These are phyloP conservation scores for Ooceraea biroi DNA, from an alignment of 1,140 invertebrate genomes.

Conservation along the genomic window DNA sequence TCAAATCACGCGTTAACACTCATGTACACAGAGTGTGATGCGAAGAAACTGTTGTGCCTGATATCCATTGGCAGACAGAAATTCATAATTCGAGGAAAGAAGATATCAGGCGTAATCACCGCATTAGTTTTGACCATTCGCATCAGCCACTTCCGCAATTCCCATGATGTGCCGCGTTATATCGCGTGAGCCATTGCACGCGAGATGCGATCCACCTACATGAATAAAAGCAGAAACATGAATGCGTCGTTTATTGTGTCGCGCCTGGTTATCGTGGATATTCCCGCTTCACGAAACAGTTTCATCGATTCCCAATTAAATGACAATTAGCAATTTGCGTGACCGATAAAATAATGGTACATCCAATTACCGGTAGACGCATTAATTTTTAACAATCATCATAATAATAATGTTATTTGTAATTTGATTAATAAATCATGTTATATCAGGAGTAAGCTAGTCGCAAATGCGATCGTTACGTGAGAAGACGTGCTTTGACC, in stretches of 20 bases:
- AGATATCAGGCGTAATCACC: not conserved
- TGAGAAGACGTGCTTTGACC: not conserved
- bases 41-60: not conserved
- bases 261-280: slow-evolving; percentile 13
- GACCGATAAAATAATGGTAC: not conserved
- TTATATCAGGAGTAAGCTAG: not conserved
- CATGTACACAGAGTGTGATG: not conserved
- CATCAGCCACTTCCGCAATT: not conserved
- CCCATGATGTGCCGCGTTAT: not conserved
- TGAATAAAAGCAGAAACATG: slow-evolving; percentile 27
- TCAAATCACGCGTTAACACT: no score
- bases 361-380: not conserved
- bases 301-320: slow-evolving; percentile 29
- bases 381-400: slow-evolving; percentile 17
- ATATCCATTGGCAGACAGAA: not conserved
- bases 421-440: slow-evolving; percentile 8
- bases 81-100: no score
- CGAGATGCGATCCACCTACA: not conserved
- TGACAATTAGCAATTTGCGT: slow-evolving; percentile 5
- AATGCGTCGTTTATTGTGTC: not conserved
- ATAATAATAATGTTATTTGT: not conserved
- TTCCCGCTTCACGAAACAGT: slow-evolving; percentile 24
- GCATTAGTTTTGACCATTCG: not conserved
- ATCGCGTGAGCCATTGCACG: not conserved
- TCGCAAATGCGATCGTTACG: not conserved